These are phyloP conservation scores for Hoplostethus mediterraneus DNA, from an alignment of 2,797 vertebrate genomes.

Conservation along the genomic window DNA sequence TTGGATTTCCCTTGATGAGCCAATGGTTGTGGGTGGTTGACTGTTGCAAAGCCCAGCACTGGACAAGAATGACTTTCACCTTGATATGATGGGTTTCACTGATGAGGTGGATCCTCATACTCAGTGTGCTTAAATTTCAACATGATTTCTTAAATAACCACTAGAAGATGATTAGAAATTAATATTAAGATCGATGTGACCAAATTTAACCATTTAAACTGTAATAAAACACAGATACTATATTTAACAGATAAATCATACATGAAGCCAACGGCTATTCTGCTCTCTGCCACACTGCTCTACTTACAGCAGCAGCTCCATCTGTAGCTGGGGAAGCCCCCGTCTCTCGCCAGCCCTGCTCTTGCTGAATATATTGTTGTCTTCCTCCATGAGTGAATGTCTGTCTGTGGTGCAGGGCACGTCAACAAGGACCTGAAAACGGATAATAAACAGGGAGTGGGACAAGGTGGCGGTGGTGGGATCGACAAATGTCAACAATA, in stretches of 20 bases:
- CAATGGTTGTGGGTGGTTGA: too few species aligned
- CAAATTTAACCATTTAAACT: background rate
- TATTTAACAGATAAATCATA: too few species aligned
- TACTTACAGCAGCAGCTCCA: constrained; percentile 92
- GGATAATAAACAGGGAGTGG: background rate
- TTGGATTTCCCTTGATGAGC: too few species aligned
- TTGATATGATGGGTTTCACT: too few species aligned
- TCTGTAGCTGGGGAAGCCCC: constrained; percentile 90
- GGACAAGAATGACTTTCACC: too few species aligned
- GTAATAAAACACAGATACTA: background rate
- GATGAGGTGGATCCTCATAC: too few species aligned
- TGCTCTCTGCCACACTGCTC: background rate
- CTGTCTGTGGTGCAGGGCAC: constrained; percentile 94
- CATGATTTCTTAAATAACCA: too few species aligned
- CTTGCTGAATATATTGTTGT: constrained; percentile 93
- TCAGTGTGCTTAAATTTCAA: too few species aligned
- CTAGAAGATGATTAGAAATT: too few species aligned
- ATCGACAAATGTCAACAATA: too few species aligned
- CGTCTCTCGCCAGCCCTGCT: constrained; percentile 90
- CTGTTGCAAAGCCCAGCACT: too few species aligned
- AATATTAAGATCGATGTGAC: too few species aligned
- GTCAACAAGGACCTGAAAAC: constrained; percentile 93
- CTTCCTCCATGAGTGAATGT: constrained; percentile 87
- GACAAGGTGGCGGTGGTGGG: background rate
- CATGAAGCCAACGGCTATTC: background rate